Base-by-base conservation (phyloP, 1,140 invertebrate genomes). In the Bombus superbus region DNA sequence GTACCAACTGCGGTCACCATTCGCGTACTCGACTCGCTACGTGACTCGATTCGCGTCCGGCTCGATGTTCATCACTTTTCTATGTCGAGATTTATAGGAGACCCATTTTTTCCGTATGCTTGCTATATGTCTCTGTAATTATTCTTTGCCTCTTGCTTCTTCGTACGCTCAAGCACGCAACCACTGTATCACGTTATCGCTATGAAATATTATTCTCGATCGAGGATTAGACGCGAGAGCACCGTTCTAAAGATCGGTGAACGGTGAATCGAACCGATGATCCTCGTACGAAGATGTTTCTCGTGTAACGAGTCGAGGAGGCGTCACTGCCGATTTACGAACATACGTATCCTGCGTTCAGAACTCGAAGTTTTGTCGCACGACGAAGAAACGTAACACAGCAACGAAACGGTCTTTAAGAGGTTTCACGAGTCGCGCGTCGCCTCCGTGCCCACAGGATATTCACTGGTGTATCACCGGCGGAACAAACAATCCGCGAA, bases 1-100 rank as follows among this genome's bases (percentile, higher is more conserved):
- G 28, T 81, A 47, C 81, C 69, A 74, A 69, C 74, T 79, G 76
- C 81, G 84, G 85, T 84, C 88, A 90, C 85, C 88, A 90, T 90
- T 85, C 89, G 88, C 86, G 82, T 83, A 40, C 42, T 57, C 66
- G 40, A 53, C 64, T 62, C 81, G 32, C 53, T 64, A 83, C 66
- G 40, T 28, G 40, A 38, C 64, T 62, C 72, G 80, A 76, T 77
- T 74, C 59, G 69, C 83, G 69, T 57, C 44, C 44, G 32, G 15
- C 32, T 25, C 40, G 32, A 0, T 38, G 32, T 66, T 80, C 47
- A 79, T 84, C 77, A 71, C 82, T 71, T 18, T 59, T 18, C 32
- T 53, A 18, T n/a, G 15, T 5, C 47, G 25, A 10, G 40, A 40
- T 35, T 28, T 13, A 47, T n/a, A 2, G 18, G 5, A 25, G 18